Evolutionary conservation across 2,888 invertebrate species (phyloP).

Genomic region (Agonopterix arenella): DNA sequence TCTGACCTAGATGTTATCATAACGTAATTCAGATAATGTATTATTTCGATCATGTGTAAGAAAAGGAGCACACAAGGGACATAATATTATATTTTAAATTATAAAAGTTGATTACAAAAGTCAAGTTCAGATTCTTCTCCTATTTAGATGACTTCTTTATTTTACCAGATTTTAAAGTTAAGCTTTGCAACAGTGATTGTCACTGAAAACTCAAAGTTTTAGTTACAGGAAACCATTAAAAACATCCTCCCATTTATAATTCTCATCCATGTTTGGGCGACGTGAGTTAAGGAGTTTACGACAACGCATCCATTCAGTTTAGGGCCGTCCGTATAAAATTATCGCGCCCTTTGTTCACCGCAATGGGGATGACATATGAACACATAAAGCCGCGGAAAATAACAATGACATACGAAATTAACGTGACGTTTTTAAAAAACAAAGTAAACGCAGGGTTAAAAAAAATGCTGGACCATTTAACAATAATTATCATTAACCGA

Average conservation of each 20-base stretch:
- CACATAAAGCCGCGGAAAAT: slow-evolving; percentile 10
- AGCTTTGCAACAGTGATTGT: too few relatives aligned
- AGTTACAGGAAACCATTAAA: slow-evolving; percentile 4
- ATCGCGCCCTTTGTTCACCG: slow-evolving; percentile 12
- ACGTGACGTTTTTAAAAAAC: neutral
- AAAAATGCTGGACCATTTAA: too few relatives aligned
- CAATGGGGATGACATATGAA: slow-evolving; percentile 10
- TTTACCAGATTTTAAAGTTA: neutral
- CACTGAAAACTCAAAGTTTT: neutral
- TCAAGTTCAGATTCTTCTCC: too few relatives aligned
- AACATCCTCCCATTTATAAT: slow-evolving; percentile 5
- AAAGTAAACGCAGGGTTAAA: too few relatives aligned
- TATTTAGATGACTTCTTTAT: too few relatives aligned
- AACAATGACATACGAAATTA: slow-evolving; percentile 9
- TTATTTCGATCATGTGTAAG: too few relatives aligned
- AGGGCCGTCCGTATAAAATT: slow-evolving; percentile 17
- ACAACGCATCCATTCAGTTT: slow-evolving; percentile 11
- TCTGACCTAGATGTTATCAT: too few relatives aligned
- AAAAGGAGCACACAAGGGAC: too few relatives aligned
- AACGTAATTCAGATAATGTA: too few relatives aligned
- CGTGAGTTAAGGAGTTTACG: slow-evolving; percentile 14
- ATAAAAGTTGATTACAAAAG: too few relatives aligned
- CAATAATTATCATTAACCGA: too few relatives aligned
- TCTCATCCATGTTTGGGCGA: slow-evolving; percentile 4
- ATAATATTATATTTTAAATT: too few relatives aligned